Evolutionary conservation across 2,113 vertebrate species (phyloP).

Genomic region (Thermophis baileyi): DNA sequence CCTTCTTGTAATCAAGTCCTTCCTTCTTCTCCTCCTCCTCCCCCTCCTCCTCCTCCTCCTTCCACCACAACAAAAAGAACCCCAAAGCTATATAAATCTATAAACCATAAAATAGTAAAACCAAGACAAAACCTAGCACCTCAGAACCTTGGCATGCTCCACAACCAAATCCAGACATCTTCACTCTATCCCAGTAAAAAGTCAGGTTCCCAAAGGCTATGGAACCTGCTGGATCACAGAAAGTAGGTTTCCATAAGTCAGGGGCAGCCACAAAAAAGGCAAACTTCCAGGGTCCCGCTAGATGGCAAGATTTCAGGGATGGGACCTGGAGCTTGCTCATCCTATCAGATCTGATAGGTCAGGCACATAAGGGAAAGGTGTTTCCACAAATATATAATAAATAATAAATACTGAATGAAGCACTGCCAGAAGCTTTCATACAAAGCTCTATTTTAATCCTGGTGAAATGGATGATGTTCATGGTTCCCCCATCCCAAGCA

Average conservation of each 20-base stretch:
- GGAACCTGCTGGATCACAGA: not conserved
- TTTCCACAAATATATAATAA: not conserved
- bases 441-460: fast-evolving
- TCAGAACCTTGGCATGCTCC: not conserved
- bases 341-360: not conserved
- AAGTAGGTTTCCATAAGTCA: not conserved
- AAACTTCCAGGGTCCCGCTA: not conserved
- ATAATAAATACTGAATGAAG: not conserved
- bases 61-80: not conserved
- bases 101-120: not conserved
- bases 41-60: too few species aligned
- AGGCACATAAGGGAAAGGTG: not conserved
- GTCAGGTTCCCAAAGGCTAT: not conserved
- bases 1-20: not conserved
- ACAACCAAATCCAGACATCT: not conserved
- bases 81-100: not conserved
- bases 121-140: not conserved
- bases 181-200: not conserved
- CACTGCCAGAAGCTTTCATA: fast-evolving
- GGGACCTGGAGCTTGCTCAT: not conserved
- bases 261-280: not conserved
- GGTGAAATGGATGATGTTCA: not conserved
- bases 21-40: too few species aligned
- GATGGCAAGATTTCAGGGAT: not conserved
- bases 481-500: not conserved